A percentile compares a stretch with the other conserved stretches of the same genome.
phyloP scores from a whole-genome alignment of 1,140 invertebrate species.

The Pseudomyrmex gracilis region DNA sequence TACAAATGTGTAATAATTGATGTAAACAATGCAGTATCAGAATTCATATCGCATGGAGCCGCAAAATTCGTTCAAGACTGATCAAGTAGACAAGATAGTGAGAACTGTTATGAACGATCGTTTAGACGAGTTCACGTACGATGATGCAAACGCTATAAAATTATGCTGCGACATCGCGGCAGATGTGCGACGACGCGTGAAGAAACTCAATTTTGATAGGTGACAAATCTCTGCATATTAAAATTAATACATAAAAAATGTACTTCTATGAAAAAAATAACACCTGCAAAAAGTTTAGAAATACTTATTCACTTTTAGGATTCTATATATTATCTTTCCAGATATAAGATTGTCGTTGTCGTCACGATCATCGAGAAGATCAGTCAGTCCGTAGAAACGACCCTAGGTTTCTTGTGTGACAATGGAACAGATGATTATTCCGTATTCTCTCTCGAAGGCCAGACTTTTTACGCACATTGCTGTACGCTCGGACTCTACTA shows the following conservation, averaged over 20 bases:
- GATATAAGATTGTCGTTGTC: constrained; percentile 80
- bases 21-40: constrained; percentile 81
- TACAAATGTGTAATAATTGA: constrained; percentile 35
- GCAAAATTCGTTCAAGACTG: constrained; percentile 84
- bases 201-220: constrained; percentile 85
- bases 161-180: constrained; percentile 81
- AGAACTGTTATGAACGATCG: constrained; percentile 82
- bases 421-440: constrained; percentile 79
- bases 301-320: too few species aligned
- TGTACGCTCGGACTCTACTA: constrained; percentile 79
- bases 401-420: constrained; percentile 81
- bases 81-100: constrained; percentile 84
- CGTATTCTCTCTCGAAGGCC: constrained; percentile 75
- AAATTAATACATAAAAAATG: too few species aligned
- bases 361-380: constrained; percentile 81
- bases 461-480: constrained; percentile 78
- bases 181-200: constrained; percentile 83
- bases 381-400: constrained; percentile 77
- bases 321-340: constrained; percentile 50
- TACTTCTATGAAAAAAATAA: too few species aligned
- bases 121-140: constrained; percentile 84
- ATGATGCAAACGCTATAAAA: constrained; percentile 79
- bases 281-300: too few species aligned
- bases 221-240: constrained; percentile 55
- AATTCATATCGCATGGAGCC: constrained; percentile 86